These are phyloP conservation scores for Drymonia ruficornis DNA, from an alignment of 2,888 invertebrate genomes.

Conservation along the genomic window DNA sequence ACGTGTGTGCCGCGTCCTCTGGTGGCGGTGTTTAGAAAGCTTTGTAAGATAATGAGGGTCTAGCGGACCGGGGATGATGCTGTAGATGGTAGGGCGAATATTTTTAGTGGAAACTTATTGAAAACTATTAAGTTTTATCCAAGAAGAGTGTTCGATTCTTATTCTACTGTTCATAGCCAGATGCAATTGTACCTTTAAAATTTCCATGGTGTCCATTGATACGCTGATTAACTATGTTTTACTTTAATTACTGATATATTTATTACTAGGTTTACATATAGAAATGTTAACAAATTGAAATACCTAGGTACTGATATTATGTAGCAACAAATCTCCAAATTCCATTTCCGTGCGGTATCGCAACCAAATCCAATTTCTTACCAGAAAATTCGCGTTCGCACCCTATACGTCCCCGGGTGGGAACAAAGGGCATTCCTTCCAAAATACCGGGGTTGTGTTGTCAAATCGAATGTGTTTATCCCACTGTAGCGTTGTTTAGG, in stretches of 20 bases:
- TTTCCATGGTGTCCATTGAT: too few species aligned
- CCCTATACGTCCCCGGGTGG: conserved; percentile 11
- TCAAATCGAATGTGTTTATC: conserved; percentile 67
- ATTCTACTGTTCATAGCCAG: too few species aligned
- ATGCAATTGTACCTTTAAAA: too few species aligned
- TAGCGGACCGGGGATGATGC: conserved; percentile 31
- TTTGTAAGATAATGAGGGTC: conserved; percentile 67
- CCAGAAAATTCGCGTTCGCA: conserved; percentile 13
- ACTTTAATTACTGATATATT: too few species aligned
- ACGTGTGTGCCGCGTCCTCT: conserved; percentile 55
- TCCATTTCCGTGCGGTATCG: neutral
- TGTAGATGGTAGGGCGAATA: conserved; percentile 1
- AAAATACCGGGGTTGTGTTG: conserved; percentile 40
- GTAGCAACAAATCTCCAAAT: too few species aligned
- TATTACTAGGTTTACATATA: too few species aligned
- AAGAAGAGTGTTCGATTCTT: neutral
- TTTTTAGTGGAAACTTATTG: conserved; percentile 5
- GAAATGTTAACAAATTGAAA: too few species aligned
- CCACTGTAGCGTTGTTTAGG: conserved; percentile 61
- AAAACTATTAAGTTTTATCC: too few species aligned
- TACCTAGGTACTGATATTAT: too few species aligned
- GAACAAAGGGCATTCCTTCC: conserved; percentile 50
- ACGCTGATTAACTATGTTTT: too few species aligned
- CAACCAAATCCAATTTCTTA: conserved; percentile 7
- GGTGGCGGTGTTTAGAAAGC: conserved; percentile 65